phyloP scores from a whole-genome alignment of 2,797 vertebrate genomes.

The Sebastes dallii region DNA sequence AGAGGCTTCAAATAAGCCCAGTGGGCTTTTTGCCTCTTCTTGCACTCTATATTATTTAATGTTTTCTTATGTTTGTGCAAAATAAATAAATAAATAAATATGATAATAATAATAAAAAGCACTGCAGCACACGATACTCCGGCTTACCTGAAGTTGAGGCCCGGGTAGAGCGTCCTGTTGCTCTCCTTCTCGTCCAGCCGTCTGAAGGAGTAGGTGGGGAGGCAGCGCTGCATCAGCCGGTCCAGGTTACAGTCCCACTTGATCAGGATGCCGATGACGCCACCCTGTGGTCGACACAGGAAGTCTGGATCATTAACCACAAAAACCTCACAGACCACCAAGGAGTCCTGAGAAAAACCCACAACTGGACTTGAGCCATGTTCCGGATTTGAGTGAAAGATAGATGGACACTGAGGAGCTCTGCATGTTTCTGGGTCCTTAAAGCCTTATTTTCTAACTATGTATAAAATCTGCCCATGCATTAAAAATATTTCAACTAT shows the following conservation, averaged over 20 bases:
- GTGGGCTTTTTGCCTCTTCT: no score
- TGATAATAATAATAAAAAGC: no score
- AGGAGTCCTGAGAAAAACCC: not conserved
- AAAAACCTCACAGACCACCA: not conserved
- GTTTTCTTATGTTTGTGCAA: no score
- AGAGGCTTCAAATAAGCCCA: no score
- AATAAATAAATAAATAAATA: no score
- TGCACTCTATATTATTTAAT: no score
- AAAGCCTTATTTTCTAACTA: not conserved
- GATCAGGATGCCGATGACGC: constrained; percentile 89
- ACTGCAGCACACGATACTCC: no score
- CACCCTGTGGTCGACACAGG: constrained; percentile 78
- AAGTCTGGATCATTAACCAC: not conserved
- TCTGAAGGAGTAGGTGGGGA: constrained; percentile 85
- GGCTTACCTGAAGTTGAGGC: constrained; percentile 88
- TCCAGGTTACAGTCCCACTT: constrained; percentile 91
- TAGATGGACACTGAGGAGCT: no score
- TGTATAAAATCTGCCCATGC: not conserved
- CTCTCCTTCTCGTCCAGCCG: constrained; percentile 86
- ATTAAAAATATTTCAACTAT: not conserved
- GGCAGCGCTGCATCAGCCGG: constrained; percentile 75
- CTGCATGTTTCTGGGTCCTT: not conserved
- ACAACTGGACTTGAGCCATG: not conserved
- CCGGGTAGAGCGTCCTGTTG: constrained; percentile 82
- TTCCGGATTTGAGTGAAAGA: not conserved